Evolutionary conservation across 2,888 invertebrate genomes (phyloP).

Genomic region (Odontocolon sp.): DNA sequence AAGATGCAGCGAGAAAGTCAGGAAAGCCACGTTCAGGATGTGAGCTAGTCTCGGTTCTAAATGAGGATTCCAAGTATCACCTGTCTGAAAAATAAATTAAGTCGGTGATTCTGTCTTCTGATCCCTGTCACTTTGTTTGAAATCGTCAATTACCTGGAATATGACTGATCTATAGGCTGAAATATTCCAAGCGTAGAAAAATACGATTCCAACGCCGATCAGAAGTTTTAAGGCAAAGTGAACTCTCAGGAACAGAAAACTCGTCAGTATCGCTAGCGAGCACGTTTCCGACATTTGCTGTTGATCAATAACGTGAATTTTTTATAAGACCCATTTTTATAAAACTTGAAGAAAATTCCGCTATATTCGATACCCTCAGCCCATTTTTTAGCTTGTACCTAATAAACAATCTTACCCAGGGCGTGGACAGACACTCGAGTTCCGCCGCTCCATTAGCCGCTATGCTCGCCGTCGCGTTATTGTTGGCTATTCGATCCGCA

Average conservation of each 20-base stretch:
- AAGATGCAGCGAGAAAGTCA: constrained; percentile 90
- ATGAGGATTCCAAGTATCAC: constrained; percentile 87
- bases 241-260: constrained; percentile 92
- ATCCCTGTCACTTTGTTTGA: background rate
- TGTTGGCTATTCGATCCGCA: constrained; percentile 62
- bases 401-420: constrained; percentile 73
- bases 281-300: constrained; percentile 91
- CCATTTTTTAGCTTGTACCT: constrained; percentile 7
- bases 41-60: constrained; percentile 88
- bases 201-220: constrained; percentile 85
- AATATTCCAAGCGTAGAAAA: constrained; percentile 87
- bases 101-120: background rate
- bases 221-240: constrained; percentile 91
- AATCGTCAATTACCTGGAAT: constrained; percentile 81
- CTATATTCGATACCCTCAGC: no score
- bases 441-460: constrained; percentile 66
- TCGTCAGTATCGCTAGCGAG: constrained; percentile 85
- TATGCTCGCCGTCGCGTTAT: constrained; percentile 70
- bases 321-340: no score
- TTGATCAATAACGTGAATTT: no score
- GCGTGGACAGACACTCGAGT: constrained; percentile 71
- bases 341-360: no score
- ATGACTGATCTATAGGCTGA: constrained; percentile 83
- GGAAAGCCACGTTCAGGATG: constrained; percentile 87
- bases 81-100: constrained; percentile 82